Evolutionary conservation across 2,888 invertebrate species (phyloP).

Genomic region (Pollenia labialis): DNA sequence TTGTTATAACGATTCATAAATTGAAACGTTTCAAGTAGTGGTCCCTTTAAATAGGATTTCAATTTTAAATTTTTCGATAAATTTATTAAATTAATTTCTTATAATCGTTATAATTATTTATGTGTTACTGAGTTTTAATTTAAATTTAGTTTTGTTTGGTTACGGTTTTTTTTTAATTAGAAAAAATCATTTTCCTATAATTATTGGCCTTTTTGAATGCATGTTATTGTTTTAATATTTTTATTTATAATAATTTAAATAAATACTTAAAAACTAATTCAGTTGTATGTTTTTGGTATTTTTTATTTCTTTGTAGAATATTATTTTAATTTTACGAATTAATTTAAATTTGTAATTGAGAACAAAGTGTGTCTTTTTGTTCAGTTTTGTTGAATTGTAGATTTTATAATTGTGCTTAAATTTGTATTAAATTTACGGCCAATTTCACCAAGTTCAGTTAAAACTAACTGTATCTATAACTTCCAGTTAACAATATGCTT

Average conservation of each 20-base stretch:
- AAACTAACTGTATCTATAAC: too few species aligned
- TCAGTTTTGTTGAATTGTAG: slow-evolving; percentile 16
- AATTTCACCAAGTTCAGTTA: background rate
- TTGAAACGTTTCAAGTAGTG: slow-evolving; percentile 40
- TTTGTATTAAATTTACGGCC: slow-evolving; percentile 23
- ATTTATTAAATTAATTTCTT: slow-evolving; percentile 3
- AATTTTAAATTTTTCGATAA: slow-evolving; percentile 29
- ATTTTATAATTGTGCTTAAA: slow-evolving; percentile 55
- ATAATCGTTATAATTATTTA: slow-evolving; percentile 28
- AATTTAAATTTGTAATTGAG: slow-evolving; percentile 33
- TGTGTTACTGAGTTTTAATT: slow-evolving; percentile 23
- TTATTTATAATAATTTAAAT: slow-evolving; percentile 17
- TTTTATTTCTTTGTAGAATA: slow-evolving; percentile 55
- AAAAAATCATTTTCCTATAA: slow-evolving; percentile 55
- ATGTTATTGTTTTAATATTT: slow-evolving; percentile 28
- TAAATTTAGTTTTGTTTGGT: slow-evolving; percentile 15
- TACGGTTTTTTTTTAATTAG: slow-evolving; percentile 24
- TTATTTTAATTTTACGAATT: slow-evolving; percentile 29
- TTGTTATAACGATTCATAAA: slow-evolving; percentile 45
- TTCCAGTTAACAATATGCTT: too few species aligned
- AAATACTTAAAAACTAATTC: slow-evolving; percentile 69
- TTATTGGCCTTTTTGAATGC: slow-evolving; percentile 69
- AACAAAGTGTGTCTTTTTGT: slow-evolving; percentile 38
- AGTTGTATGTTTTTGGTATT: slow-evolving; percentile 70
- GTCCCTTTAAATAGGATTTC: slow-evolving; percentile 57